A percentile compares a stretch with the other conserved stretches of the same genome.
These are phyloP conservation scores for Picathartes gymnocephalus DNA, from an alignment of 2,113 vertebrate species.

Conservation along the genomic window DNA sequence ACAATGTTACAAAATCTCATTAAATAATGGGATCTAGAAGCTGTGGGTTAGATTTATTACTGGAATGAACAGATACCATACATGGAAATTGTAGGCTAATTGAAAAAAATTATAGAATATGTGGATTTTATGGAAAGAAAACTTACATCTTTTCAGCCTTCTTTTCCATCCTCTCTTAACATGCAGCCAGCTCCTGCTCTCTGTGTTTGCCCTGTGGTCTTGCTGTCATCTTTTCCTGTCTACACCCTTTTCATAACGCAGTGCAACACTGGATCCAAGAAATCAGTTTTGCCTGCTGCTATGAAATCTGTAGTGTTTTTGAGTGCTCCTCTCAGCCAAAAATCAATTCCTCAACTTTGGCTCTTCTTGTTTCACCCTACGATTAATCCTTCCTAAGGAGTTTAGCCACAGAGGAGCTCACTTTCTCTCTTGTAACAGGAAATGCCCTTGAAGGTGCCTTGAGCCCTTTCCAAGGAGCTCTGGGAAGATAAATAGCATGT, in stretches of 20 bases:
- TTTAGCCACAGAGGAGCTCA: not conserved
- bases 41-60: not conserved
- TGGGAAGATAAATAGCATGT: not conserved
- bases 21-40: not conserved
- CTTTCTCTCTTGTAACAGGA: not conserved
- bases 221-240: not conserved
- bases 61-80: not conserved
- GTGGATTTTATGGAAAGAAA: not conserved
- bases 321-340: not conserved
- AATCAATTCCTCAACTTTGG: not conserved
- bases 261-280: not conserved
- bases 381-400: not conserved
- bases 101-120: not conserved
- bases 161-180: not conserved
- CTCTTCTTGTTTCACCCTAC: not conserved
- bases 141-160: not conserved
- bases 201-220: not conserved
- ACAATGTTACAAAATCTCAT: not conserved
- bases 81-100: not conserved
- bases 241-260: not conserved
- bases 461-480: not conserved
- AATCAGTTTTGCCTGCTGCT: not conserved
- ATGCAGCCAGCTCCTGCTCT: not conserved
- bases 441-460: slow-evolving; percentile 2
- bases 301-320: not conserved